Conservation (phyloP, 2,888 invertebrate species). For the Antheraea assamensis region DNA sequence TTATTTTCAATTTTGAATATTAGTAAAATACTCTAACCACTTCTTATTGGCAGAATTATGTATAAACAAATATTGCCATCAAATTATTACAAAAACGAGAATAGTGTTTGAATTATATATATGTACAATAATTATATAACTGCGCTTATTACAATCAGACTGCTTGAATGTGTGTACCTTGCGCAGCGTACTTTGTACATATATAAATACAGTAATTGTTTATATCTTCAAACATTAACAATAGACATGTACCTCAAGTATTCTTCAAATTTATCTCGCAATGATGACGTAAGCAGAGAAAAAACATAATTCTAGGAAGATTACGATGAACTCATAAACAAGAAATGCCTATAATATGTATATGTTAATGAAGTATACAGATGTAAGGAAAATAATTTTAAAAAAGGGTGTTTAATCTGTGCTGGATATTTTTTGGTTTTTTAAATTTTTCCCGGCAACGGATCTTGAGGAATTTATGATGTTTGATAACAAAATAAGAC, state of each 20-base stretch:
- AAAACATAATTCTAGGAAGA: not conserved
- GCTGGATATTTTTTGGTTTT: not conserved
- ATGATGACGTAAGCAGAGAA: not conserved
- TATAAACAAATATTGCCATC: no score
- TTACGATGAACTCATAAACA: constrained; percentile 11
- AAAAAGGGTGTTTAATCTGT: not conserved
- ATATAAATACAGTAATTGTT: not conserved
- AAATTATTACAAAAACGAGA: no score
- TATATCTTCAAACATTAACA: not conserved
- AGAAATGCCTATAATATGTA: not conserved
- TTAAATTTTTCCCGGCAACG: not conserved
- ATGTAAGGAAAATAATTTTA: constrained; percentile 1
- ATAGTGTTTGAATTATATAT: no score
- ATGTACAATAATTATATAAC: no score
- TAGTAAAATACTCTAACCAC: no score
- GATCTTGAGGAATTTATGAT: not conserved
- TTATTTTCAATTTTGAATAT: no score
- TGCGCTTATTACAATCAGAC: no score
- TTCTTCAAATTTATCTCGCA: not conserved
- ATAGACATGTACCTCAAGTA: not conserved
- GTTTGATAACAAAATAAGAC: not conserved
- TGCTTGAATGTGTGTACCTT: no score
- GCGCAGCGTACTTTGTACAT: no score
- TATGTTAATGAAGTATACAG: constrained; percentile 2
- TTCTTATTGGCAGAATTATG: no score